Evolutionary conservation across 1,140 invertebrate genomes (phyloP), one percentile per base, ranked within the genome.

Genomic region (Delia radicum): DNA sequence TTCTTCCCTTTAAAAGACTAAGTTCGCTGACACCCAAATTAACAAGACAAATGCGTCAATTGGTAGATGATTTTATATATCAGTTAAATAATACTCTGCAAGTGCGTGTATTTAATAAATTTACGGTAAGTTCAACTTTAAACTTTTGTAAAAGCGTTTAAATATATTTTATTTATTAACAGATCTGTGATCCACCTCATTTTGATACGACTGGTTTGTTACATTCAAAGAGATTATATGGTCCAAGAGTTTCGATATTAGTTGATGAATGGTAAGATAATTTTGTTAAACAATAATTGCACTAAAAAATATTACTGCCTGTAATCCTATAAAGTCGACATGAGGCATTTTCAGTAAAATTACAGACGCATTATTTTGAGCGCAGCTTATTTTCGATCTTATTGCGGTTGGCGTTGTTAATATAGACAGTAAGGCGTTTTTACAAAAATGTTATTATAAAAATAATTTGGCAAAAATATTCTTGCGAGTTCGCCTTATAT

Each of bases 191-290:
- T 73, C 79, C 80, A 73, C 83, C 83, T 0, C 83, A 85, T 71
- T 85, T 85, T 24, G 83, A 85, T 79, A 80, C 83, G 55, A 85
- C 83, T 8, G 83, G 83, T 28, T 77, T 85, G 42, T 71, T 85
- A 28, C 83, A 85, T 74, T 85, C 83, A 18, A 85, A 76, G 42
- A 80, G 81, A 1, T 31, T 85, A 8, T 85, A 85, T 72, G 83
- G 83, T 28, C 83, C 83, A 0, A 77, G 83, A 15, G 83, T 85
- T 42, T 85, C 83, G 5, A 85, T 85, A 78, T 74, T 85, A 18
- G 83, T 85, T 10, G 83, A 85, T 75, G 83, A 85, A 79, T 83
- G 79, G 82, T 84, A 55, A 76, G 79, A 73, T 15, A 13, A 15
- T 48, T 28, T 13, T 37, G 18, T n/a, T n/a, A n/a, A n/a, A n/a